phyloP scores from a whole-genome alignment of 2,888 invertebrate genomes.

The Drosophila histrio region DNA sequence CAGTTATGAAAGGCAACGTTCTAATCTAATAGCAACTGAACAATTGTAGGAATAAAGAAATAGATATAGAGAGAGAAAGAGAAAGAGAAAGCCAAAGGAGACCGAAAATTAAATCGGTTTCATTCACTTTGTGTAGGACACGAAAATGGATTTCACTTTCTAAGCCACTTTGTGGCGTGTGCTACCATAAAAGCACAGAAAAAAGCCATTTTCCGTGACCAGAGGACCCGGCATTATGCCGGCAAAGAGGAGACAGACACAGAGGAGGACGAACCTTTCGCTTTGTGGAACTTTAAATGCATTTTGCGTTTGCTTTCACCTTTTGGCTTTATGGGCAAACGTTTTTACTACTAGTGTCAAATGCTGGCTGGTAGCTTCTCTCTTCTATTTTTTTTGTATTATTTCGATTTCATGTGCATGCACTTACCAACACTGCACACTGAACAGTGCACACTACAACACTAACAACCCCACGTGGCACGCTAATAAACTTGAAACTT shows the following conservation, averaged over 20 bases:
- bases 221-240: neutral
- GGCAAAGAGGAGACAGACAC: neutral
- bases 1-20: slow-evolving; percentile 24
- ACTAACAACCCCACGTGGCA: slow-evolving; percentile 40
- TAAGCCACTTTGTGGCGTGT: slow-evolving; percentile 40
- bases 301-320: slow-evolving; percentile 52
- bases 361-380: slow-evolving; percentile 13
- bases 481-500: slow-evolving; percentile 73
- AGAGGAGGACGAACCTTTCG: neutral
- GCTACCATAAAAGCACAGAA: slow-evolving; percentile 20
- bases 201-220: slow-evolving; percentile 35
- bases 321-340: slow-evolving; percentile 43
- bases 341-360: slow-evolving; percentile 38
- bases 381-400: slow-evolving; percentile 6
- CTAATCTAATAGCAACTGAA: slow-evolving; percentile 71
- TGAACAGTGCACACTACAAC: slow-evolving; percentile 36
- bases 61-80: neutral
- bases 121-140: slow-evolving; percentile 42
- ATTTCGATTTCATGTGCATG: slow-evolving; percentile 18
- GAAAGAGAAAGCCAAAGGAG: slow-evolving; percentile 25
- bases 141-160: slow-evolving; percentile 53
- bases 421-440: slow-evolving; percentile 56
- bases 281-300: slow-evolving; percentile 52
- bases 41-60: slow-evolving; percentile 20
- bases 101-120: slow-evolving; percentile 46